phyloP scores from a whole-genome alignment of 2,888 invertebrate species.

The Buathra laborator region DNA sequence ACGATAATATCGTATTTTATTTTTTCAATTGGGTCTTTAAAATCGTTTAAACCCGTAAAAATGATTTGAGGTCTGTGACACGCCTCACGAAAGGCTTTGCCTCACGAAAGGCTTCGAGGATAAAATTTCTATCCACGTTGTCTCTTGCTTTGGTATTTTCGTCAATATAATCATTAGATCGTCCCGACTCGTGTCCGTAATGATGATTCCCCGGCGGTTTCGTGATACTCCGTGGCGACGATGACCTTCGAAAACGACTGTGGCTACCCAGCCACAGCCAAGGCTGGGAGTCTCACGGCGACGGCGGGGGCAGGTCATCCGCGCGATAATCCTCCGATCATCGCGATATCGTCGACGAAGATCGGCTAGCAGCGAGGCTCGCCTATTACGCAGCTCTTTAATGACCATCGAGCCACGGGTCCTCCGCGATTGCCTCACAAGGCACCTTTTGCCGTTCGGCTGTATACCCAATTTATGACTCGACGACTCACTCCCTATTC shows the following conservation, averaged over 20 bases:
- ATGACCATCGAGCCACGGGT: conserved; percentile 2
- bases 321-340: conserved; percentile 21
- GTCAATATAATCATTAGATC: background rate
- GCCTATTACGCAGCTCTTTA: conserved; percentile 41
- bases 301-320: conserved; percentile 20
- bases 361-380: background rate
- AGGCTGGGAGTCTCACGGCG: background rate
- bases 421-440: conserved; percentile 28
- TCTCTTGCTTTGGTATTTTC: background rate
- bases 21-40: too few relatives aligned
- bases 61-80: background rate
- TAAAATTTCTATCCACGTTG: background rate
- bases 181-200: background rate
- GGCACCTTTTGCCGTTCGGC: conserved; percentile 7
- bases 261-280: conserved; percentile 6
- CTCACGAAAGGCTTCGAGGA: background rate
- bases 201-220: background rate
- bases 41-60: background rate
- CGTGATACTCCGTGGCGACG: background rate
- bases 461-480: conserved; percentile 27
- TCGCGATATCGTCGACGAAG: conserved; percentile 22
- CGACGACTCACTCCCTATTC: background rate
- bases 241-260: conserved; percentile 28
- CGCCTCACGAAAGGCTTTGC: background rate
- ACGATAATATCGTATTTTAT: too few relatives aligned